Conservation (phyloP, 2,797 vertebrate genomes). For the Selene dorsalis region DNA sequence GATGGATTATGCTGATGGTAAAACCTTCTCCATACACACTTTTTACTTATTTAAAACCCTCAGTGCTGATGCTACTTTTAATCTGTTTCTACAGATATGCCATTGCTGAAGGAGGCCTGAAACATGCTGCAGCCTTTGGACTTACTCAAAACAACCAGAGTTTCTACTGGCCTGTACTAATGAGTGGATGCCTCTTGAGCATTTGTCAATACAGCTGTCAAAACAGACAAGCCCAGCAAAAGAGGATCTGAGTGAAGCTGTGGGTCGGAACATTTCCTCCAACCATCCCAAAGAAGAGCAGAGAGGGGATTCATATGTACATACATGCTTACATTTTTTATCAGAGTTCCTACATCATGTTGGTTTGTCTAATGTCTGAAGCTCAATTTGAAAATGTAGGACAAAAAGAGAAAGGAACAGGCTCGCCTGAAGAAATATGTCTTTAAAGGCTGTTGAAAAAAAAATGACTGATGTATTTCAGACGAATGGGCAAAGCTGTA, state of each 20-base stretch:
- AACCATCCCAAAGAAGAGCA: constrained; percentile 60
- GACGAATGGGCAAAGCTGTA: constrained; percentile 32
- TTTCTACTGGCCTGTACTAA: constrained; percentile 50
- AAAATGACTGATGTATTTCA: constrained; percentile 17
- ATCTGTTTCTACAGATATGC: constrained; percentile 88
- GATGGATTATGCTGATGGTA: constrained; percentile 94
- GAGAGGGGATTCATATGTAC: constrained; percentile 68
- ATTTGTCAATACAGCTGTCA: constrained; percentile 62
- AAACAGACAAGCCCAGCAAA: constrained; percentile 50
- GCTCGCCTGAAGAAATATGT: constrained; percentile 14
- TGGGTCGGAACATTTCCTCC: constrained; percentile 49
- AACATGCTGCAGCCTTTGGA: constrained; percentile 57
- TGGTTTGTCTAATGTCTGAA: constrained; percentile 56
- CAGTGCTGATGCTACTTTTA: not conserved
- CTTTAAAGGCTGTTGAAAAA: constrained; percentile 18
- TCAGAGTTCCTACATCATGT: constrained; percentile 58
- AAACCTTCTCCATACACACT: constrained; percentile 20
- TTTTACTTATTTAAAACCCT: not conserved
- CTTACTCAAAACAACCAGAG: constrained; percentile 39
- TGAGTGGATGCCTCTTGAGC: constrained; percentile 52
- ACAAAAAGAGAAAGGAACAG: constrained; percentile 38
- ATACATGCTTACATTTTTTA: constrained; percentile 76
- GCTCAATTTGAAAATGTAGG: constrained; percentile 47
- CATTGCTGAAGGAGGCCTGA: constrained; percentile 96
- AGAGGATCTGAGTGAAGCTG: constrained; percentile 47